Evolutionary conservation across 2,113 vertebrate species (phyloP), one percentile per base, ranked within the genome.

Genomic region (Phyllopteryx taeniolatus): DNA sequence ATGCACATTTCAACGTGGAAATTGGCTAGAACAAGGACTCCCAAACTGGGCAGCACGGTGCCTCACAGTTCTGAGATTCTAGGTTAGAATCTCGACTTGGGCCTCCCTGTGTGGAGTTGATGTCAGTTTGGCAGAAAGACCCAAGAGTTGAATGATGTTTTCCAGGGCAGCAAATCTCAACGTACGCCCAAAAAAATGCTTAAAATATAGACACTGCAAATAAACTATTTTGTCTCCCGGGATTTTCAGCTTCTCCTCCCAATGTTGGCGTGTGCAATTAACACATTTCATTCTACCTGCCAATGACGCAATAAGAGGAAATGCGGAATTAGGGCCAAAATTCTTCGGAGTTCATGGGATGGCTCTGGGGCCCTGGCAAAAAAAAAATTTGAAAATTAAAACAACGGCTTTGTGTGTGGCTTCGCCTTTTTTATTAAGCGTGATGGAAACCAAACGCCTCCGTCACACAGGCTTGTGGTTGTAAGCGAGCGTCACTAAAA

Each of bases 381-480:
- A 84, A 61, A 35, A 27, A 27, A 57, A 4, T 35, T 15, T 15
- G 1, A 61, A 14, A 59, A 49, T 14, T 27, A 6, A 19, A 2
- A 61, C 85, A 39, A 74, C 74, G 85, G 86, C 68, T 86, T 71
- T 68, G 83, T 85, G 85, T 76, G 27, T 65, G 73, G 78, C 70
- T 82, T 71, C 53, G 59, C 79, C 64, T 86, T 67, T 85, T 89
- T 85, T 85, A 85, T 89, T 82, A 54, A 72, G 70, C 71, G 70
- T 74, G 84, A 91, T 89, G 80, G 74, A 86, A 90, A 89, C 82
- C 86, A 89, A 86, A 83, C 85, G n/a, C 53, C n/a, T 56, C 20
- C 53, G n/a, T 56, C 53, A 56, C 3, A n/a, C n/a, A 78, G 76
- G 57, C 70, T 69, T 35, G n/a, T 1, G 72, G 71, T 69, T 56